A percentile compares a stretch with the other conserved stretches of the same genome.
phyloP scores from a whole-genome alignment of 2,113 vertebrate genomes.

The Planiliza haematocheilus region DNA sequence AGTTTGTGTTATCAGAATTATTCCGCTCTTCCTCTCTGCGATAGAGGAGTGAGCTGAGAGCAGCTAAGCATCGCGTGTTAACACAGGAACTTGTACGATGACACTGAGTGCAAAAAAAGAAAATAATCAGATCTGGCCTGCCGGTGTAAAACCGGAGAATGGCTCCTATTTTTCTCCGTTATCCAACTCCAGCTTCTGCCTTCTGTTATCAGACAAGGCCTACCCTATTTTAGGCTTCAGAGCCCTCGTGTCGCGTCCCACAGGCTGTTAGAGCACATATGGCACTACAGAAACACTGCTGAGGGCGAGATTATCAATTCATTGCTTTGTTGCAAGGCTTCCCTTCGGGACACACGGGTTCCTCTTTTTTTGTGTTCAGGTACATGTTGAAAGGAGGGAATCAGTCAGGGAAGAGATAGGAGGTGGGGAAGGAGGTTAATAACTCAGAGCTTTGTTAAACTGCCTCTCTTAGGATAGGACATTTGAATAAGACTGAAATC shows the following conservation, averaged over 20 bases:
- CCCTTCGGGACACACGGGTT: slow-evolving; percentile 26
- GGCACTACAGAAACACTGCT: slow-evolving; percentile 55
- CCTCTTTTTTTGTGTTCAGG: slow-evolving; percentile 14
- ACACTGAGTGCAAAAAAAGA: slow-evolving; percentile 30
- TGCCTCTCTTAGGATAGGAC: neutral
- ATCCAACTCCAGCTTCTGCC: slow-evolving; percentile 40
- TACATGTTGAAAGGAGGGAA: slow-evolving; percentile 17
- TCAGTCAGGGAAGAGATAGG: neutral
- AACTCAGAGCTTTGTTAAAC: slow-evolving; percentile 34
- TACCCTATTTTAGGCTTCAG: slow-evolving; percentile 72
- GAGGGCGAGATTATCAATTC: slow-evolving; percentile 62
- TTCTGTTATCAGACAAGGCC: slow-evolving; percentile 55
- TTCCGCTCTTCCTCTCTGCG: slow-evolving; percentile 12
- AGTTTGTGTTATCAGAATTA: slow-evolving; percentile 32
- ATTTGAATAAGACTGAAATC: slow-evolving; percentile 4
- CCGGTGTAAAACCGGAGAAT: slow-evolving; percentile 26
- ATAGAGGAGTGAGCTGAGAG: neutral
- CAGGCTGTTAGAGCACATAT: slow-evolving; percentile 69
- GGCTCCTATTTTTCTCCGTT: slow-evolving; percentile 29
- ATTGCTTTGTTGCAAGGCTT: slow-evolving; percentile 47
- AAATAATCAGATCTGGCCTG: neutral
- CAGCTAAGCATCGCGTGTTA: slow-evolving; percentile 35
- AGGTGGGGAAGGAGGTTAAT: neutral
- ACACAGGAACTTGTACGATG: slow-evolving; percentile 14
- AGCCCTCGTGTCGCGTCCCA: slow-evolving; percentile 58